Conservation (phyloP, 64 coral and sea anemone genomes). For the Stichodactyla mertensii region DNA sequence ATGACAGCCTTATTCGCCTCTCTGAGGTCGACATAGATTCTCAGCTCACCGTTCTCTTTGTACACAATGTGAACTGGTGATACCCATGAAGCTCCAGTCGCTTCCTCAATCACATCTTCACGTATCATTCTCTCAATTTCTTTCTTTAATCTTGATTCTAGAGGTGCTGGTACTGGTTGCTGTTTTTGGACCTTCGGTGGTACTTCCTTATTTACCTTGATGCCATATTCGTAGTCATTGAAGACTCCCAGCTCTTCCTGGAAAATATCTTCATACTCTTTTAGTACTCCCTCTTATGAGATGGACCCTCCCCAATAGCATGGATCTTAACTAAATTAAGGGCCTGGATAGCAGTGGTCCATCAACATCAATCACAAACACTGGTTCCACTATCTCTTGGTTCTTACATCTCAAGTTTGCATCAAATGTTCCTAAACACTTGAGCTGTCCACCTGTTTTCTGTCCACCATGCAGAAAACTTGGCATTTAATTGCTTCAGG, state of each 20-base stretch:
- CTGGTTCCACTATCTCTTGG: conserved; percentile 11
- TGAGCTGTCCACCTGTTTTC: not conserved
- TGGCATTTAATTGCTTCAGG: not conserved
- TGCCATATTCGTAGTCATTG: not conserved
- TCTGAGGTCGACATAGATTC: no score
- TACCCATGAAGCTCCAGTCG: no score
- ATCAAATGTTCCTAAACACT: conserved; percentile 24
- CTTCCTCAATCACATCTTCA: no score
- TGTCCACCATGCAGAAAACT: conserved; percentile 18
- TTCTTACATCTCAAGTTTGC: conserved; percentile 13
- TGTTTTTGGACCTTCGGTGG: no score
- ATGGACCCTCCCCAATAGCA: conserved; percentile 10
- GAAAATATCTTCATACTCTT: not conserved
- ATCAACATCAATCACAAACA: conserved; percentile 23
- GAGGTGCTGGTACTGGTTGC: no score
- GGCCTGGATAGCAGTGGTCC: not conserved
- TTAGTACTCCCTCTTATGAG: not conserved
- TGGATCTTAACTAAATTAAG: conserved; percentile 24
- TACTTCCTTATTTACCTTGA: not conserved
- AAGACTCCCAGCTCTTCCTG: conserved; percentile 7
- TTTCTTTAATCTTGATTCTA: no score
- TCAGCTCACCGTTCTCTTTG: no score
- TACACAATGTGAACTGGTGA: no score
- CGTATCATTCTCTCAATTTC: no score
- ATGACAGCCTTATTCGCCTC: no score